Evolutionary conservation across 2,797 vertebrate species (phyloP).

Genomic region (Mallotus villosus): DNA sequence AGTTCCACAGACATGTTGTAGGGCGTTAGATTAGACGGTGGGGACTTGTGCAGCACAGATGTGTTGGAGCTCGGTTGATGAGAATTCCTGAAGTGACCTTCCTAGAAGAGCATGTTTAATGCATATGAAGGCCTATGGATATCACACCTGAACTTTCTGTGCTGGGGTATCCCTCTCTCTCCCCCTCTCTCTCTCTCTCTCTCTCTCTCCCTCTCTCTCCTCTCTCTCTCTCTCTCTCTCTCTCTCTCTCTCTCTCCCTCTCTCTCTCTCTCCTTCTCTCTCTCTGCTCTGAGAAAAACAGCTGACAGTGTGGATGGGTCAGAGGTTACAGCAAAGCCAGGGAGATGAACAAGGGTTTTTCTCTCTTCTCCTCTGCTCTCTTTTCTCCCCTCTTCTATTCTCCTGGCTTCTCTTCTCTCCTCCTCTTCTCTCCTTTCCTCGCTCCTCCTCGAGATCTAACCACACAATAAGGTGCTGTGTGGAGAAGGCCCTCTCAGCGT

Average conservation of each 20-base stretch:
- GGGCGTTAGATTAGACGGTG: too few species aligned
- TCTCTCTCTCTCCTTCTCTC: background rate
- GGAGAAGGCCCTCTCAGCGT: too few species aligned
- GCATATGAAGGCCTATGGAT: too few species aligned
- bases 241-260: constrained; percentile 16
- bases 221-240: background rate
- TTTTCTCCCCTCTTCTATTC: constrained; percentile 59
- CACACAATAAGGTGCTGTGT: too few species aligned
- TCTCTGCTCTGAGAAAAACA: constrained; percentile 48
- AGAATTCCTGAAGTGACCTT: too few species aligned
- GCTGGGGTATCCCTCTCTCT: too few species aligned
- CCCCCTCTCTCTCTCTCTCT: too few species aligned
- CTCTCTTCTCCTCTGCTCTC: constrained; percentile 60
- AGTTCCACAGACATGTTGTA: too few species aligned
- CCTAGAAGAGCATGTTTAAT: too few species aligned
- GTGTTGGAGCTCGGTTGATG: too few species aligned
- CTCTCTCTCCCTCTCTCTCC: background rate
- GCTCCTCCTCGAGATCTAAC: constrained; percentile 10
- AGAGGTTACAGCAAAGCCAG: constrained; percentile 20
- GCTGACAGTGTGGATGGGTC: constrained; percentile 51
- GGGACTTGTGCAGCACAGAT: too few species aligned
- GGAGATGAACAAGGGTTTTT: constrained; percentile 47
- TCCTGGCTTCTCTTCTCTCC: constrained; percentile 40
- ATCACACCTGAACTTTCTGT: too few species aligned
- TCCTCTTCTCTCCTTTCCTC: constrained; percentile 23